Conservation (phyloP, 2,113 vertebrate genomes). For the Pontoporia blainvillei region DNA sequence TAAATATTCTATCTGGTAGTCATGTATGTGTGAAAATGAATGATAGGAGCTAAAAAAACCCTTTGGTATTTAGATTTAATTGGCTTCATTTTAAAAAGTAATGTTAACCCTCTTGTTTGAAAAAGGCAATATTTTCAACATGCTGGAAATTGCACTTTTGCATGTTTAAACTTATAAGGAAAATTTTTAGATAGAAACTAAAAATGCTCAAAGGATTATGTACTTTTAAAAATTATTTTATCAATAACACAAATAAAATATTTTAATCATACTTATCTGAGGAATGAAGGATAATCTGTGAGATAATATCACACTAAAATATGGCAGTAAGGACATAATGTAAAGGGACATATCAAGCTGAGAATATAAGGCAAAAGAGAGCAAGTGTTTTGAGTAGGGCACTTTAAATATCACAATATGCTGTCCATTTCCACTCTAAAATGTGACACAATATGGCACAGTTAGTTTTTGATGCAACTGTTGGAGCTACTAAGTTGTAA, state of each 20-base stretch:
- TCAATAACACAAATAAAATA: neutral
- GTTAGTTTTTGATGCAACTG: neutral
- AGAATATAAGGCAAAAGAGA: neutral
- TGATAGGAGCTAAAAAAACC: neutral
- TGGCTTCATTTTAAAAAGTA: neutral
- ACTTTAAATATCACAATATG: neutral
- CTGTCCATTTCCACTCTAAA: neutral
- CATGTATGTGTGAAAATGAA: neutral
- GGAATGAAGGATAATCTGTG: neutral
- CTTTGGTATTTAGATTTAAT: neutral
- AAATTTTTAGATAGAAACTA: neutral
- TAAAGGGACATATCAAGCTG: neutral
- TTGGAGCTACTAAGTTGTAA: neutral
- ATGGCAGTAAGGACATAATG: neutral
- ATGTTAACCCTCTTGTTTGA: neutral
- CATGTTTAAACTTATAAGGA: neutral
- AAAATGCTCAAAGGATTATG: neutral
- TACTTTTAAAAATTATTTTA: neutral
- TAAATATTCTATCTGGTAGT: neutral
- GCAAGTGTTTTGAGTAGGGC: neutral
- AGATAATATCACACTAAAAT: neutral
- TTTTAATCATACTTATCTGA: neutral
- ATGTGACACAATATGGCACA: neutral
- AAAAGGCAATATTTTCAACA: neutral
- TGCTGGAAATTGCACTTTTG: neutral